Conservation (phyloP, 1,140 invertebrate genomes). For the Hesperophylax magnus region DNA sequence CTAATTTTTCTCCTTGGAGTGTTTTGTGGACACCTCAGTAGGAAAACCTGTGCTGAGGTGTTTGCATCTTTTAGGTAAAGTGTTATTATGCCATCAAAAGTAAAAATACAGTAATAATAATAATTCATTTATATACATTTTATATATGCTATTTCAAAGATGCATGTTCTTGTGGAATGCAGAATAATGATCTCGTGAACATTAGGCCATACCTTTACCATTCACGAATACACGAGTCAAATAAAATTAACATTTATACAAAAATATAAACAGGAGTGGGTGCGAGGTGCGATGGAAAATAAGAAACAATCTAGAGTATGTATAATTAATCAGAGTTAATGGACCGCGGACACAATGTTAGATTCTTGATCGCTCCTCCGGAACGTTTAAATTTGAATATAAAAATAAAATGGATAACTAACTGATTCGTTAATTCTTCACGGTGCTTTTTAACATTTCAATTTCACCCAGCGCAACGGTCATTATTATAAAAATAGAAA, state of each 20-base stretch:
- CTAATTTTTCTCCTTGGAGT: too few species aligned
- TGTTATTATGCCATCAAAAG: too few species aligned
- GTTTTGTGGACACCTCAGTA: too few species aligned
- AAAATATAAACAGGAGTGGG: conserved; percentile 3
- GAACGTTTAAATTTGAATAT: conserved; percentile 12
- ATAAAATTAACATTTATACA: conserved; percentile 26
- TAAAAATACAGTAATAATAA: too few species aligned
- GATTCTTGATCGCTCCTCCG: conserved; percentile 24
- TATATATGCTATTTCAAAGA: background rate
- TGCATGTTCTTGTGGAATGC: background rate
- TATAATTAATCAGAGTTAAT: conserved; percentile 43
- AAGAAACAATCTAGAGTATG: background rate
- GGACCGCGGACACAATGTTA: conserved; percentile 36
- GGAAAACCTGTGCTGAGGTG: too few species aligned
- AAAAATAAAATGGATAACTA: conserved; percentile 18
- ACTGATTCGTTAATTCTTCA: background rate
- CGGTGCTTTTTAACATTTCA: too few species aligned
- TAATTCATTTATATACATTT: background rate
- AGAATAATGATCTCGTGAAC: background rate
- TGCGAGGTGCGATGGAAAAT: conserved; percentile 1
- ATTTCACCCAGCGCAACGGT: too few species aligned
- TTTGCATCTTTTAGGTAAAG: too few species aligned
- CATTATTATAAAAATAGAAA: too few species aligned
- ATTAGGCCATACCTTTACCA: background rate
- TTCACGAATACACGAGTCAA: background rate